Conservation (phyloP, 2,113 vertebrate genomes). For the Pygoscelis antarcticus region DNA sequence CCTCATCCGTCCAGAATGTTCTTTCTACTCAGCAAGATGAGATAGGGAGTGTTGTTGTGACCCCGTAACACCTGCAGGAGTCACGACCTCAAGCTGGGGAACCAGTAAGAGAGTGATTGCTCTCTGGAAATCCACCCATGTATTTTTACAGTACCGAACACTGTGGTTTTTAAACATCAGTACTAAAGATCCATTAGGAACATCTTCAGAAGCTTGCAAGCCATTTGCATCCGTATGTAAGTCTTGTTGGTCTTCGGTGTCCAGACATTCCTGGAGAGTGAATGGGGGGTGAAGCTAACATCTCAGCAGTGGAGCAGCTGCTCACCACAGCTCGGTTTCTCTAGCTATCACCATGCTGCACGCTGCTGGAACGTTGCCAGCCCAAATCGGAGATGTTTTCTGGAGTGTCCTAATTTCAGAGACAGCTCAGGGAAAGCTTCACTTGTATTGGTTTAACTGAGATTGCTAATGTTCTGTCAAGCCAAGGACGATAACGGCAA, state of each 20-base stretch:
- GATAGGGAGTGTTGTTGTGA: not conserved
- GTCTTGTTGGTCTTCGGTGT: not conserved
- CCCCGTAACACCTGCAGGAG: not conserved
- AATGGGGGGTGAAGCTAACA: not conserved
- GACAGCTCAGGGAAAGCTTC: not conserved
- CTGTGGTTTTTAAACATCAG: not conserved
- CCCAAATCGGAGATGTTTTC: not conserved
- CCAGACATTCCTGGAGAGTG: not conserved
- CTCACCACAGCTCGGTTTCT: not conserved
- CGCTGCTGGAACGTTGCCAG: not conserved
- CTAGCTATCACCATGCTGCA: not conserved
- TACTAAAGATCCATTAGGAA: not conserved
- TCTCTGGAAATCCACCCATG: not conserved
- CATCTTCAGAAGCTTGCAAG: not conserved
- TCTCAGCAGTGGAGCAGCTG: not conserved
- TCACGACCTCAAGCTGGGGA: not conserved
- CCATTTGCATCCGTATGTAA: accelerated
- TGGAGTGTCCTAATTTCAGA: slow-evolving; percentile 24
- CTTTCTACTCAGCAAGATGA: not conserved
- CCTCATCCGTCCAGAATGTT: not conserved
- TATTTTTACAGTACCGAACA: not conserved
- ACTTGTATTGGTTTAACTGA: not conserved
- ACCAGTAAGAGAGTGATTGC: not conserved
- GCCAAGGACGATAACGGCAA: not conserved
- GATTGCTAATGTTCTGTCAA: not conserved